Base-by-base conservation (phyloP, 2,888 invertebrate species). In the Boloria euphrosyne region DNA sequence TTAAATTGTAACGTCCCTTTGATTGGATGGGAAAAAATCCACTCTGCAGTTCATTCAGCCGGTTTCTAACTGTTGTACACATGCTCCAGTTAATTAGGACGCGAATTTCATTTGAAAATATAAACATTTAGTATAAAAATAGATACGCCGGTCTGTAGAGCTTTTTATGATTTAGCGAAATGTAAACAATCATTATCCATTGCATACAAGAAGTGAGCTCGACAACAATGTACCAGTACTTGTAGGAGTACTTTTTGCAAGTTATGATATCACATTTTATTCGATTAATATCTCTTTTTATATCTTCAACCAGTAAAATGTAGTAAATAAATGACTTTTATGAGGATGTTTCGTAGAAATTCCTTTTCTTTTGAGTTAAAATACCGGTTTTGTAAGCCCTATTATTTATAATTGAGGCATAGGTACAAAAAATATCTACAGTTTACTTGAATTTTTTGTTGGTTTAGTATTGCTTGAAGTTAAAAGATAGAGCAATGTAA, bases 1-100 rank as follows among this genome's bases (percentile, higher is more conserved):
- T 68, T 73, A 68, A 54, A 49, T 66, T 57, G 66, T 68, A 66
- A 70, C 66, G 64, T 66, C 66, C 55, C 64, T 60, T 66, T 68
- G 66, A 62, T 66, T 68, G 51, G 61, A 43, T 70, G 70, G 68
- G 68, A 70, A 70, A 66, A 62, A 63, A 61, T 54, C 27, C 52
- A 66, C 54, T 65, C 63, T 64, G 52, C 22, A 58, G 38, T 43
- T 16, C 18, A 22, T 58, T 61, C 58, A 58, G 49, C 66, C 66
- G 61, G 67, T 64, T 67, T 67, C 58, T 44, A 49, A 57, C 64
- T 67, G 66, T 64, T 58, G 53, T 61, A 64, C 57, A 57, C 59
- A 64, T 66, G 69, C 53, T 69, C 27, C 18, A 31, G 43, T 53
- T 67, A 70, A 67, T 67, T 70, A 59, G 62, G 62, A 67, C 55